A percentile compares a stretch with the other conserved stretches of the same genome.
Evolutionary conservation across 2,113 vertebrate genomes (phyloP).

Genomic region (Spilogale gracilis): DNA sequence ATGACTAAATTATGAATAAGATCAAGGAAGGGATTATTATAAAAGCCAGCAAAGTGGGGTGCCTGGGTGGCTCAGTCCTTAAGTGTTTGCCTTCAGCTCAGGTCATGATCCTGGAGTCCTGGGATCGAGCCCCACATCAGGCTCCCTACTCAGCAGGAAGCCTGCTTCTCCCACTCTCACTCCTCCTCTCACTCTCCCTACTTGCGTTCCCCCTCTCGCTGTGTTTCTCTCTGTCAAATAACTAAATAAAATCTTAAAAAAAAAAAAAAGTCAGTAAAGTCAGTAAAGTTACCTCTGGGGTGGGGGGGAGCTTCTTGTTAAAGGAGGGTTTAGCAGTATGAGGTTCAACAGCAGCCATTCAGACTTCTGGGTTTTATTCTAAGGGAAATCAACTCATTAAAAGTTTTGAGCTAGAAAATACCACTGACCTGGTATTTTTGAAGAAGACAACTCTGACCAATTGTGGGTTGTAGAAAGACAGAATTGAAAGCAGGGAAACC

Average conservation of each 20-base stretch:
- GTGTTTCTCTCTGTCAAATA: too few relatives aligned
- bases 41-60: background rate
- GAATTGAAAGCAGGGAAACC: background rate
- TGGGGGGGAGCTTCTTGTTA: background rate
- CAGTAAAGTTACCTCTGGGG: background rate
- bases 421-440: background rate
- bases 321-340: background rate
- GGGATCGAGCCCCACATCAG: too few relatives aligned
- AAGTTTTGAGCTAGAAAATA: background rate
- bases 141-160: too few relatives aligned
- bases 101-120: too few relatives aligned
- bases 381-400: background rate
- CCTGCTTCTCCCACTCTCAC: too few relatives aligned
- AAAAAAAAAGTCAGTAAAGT: too few relatives aligned
- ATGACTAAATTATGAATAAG: background rate
- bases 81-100: too few relatives aligned
- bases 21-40: background rate
- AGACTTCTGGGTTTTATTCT: background rate
- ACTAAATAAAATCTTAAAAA: too few relatives aligned
- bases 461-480: background rate
- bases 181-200: too few relatives aligned
- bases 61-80: too few relatives aligned
- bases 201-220: too few relatives aligned
- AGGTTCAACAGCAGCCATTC: background rate
- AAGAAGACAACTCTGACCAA: background rate